Conservation (phyloP, 2,888 invertebrate species). For the Apotomis turbidana region DNA sequence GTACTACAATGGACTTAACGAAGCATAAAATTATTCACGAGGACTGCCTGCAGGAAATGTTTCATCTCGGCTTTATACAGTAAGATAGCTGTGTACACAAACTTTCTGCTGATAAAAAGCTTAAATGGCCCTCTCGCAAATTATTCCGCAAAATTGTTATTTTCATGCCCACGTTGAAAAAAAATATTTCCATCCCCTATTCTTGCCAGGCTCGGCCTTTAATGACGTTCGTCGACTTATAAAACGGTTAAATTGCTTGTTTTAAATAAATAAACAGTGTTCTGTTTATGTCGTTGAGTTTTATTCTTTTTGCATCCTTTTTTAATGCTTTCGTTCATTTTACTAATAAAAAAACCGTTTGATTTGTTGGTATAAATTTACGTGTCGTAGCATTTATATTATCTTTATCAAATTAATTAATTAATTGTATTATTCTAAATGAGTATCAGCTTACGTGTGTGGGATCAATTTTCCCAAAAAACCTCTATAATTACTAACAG, state of each 20-base stretch:
- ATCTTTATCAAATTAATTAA: no score
- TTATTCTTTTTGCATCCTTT: slow-evolving; percentile 46
- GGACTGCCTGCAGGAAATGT: slow-evolving; percentile 70
- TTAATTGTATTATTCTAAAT: no score
- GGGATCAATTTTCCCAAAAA: background rate
- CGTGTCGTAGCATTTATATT: no score
- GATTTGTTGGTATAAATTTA: slow-evolving; percentile 25
- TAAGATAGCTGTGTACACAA: slow-evolving; percentile 78
- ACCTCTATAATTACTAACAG: background rate
- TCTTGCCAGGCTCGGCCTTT: slow-evolving; percentile 59
- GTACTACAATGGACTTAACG: slow-evolving; percentile 74
- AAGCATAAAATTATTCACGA: slow-evolving; percentile 77
- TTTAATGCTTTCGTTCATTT: slow-evolving; percentile 49
- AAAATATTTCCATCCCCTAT: slow-evolving; percentile 66
- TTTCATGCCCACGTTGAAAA: slow-evolving; percentile 64
- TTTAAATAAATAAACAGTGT: slow-evolving; percentile 70
- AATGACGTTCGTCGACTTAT: slow-evolving; percentile 68
- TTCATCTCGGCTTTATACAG: slow-evolving; percentile 65
- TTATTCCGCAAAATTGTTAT: slow-evolving; percentile 78
- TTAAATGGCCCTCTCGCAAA: slow-evolving; percentile 76
- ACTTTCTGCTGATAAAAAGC: slow-evolving; percentile 78
- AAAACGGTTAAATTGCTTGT: slow-evolving; percentile 68
- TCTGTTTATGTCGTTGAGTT: slow-evolving; percentile 53
- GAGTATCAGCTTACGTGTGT: background rate
- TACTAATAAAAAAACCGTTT: slow-evolving; percentile 43